A percentile compares a stretch with the other conserved stretches of the same genome.
These are phyloP conservation scores for Micropterix aruncella DNA, from an alignment of 2,888 invertebrate species.

Conservation along the genomic window DNA sequence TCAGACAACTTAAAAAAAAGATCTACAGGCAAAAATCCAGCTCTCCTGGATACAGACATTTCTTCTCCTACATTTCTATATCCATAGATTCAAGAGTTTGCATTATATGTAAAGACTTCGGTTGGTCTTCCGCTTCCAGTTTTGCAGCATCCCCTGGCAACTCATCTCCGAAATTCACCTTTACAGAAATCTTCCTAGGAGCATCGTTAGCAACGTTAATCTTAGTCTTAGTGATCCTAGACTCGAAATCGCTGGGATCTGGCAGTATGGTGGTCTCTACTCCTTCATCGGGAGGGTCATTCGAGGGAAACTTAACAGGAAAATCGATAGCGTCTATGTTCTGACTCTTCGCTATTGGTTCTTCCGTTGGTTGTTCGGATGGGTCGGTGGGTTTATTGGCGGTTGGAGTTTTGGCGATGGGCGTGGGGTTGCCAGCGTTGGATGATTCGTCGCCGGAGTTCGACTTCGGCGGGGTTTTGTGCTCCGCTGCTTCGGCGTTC, in stretches of 20 bases:
- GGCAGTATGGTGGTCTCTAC: not conserved
- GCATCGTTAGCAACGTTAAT: conserved; percentile 27
- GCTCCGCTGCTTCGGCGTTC: conserved; percentile 77
- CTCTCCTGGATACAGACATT: no score
- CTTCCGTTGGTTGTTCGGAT: conserved; percentile 3
- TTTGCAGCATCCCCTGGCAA: no score
- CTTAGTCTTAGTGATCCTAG: conserved; percentile 37
- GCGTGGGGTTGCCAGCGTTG: conserved; percentile 20
- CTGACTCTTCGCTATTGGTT: conserved; percentile 6
- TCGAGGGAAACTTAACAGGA: conserved; percentile 6
- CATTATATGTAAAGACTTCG: no score
- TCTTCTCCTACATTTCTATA: no score
- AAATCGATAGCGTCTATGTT: no score
- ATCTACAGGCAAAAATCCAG: no score
- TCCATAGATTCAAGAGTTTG: no score
- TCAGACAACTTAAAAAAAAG: no score
- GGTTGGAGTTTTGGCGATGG: conserved; percentile 24
- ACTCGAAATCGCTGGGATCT: conserved; percentile 32
- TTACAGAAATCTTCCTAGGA: not conserved
- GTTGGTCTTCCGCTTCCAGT: no score
- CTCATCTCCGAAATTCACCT: not conserved
- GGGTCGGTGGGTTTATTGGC: conserved; percentile 14
- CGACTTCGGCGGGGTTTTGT: conserved; percentile 43
- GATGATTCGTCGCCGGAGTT: conserved; percentile 17
- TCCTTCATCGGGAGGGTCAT: conserved; percentile 1